Conservation (phyloP, 2,888 invertebrate species). For the Temnothorax unifasciatus region DNA sequence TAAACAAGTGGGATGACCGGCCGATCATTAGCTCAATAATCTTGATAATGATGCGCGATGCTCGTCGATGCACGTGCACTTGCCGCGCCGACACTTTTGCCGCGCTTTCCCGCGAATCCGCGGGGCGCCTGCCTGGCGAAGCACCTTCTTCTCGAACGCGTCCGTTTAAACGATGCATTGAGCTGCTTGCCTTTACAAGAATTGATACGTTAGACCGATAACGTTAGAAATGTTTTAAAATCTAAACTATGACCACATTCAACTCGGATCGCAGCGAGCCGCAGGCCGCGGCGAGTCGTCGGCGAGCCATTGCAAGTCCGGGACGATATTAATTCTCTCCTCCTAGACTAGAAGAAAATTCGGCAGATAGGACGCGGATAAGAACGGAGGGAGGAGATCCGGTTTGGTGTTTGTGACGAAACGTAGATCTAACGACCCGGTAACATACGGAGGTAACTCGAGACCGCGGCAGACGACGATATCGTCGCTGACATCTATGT, state of each 20-base stretch:
- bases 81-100: conserved; percentile 61
- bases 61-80: conserved; percentile 72
- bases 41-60: conserved; percentile 82
- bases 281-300: neutral
- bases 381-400: conserved; percentile 37
- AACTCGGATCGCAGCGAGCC: neutral
- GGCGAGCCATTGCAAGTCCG: conserved; percentile 27
- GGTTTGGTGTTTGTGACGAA: conserved; percentile 74
- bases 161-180: neutral
- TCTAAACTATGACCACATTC: neutral
- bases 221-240: neutral
- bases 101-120: conserved; percentile 38
- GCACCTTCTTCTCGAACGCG: neutral
- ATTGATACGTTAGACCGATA: neutral
- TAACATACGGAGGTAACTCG: conserved; percentile 80
- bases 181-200: neutral
- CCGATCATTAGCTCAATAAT: conserved; percentile 80
- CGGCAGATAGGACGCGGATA: conserved; percentile 62
- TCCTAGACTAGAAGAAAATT: conserved; percentile 62
- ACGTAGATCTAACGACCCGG: conserved; percentile 77
- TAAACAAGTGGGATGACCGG: conserved; percentile 83
- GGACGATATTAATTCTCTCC: conserved; percentile 40
- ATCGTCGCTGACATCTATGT: conserved; percentile 83
- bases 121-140: conserved; percentile 5
- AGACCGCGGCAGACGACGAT: conserved; percentile 78